Evolutionary conservation across 2,888 invertebrate species (phyloP).

Genomic region (Hetaerina titia): DNA sequence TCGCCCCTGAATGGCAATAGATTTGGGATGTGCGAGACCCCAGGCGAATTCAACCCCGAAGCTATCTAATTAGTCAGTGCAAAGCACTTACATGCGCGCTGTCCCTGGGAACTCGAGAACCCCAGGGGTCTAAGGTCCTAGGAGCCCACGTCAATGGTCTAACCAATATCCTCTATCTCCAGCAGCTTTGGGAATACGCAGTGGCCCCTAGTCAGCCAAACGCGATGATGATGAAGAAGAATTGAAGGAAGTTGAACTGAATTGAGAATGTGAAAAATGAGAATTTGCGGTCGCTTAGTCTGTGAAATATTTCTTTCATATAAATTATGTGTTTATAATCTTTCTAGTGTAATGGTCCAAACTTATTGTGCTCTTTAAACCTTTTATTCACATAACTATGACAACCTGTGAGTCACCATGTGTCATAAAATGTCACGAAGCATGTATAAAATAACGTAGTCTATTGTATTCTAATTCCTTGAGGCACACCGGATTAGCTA

Average conservation of each 20-base stretch:
- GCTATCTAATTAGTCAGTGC: constrained; percentile 16
- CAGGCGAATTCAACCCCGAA: background rate
- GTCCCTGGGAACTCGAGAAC: background rate
- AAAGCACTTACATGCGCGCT: background rate
- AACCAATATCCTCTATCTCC: background rate
- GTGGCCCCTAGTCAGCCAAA: background rate
- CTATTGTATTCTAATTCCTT: too few species aligned
- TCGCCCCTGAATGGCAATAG: background rate
- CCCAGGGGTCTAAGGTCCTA: background rate
- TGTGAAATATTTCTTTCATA: background rate
- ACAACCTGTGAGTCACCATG: too few species aligned
- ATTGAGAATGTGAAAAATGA: too few species aligned
- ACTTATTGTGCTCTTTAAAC: too few species aligned
- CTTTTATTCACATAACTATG: too few species aligned
- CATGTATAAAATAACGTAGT: too few species aligned
- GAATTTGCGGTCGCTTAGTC: background rate
- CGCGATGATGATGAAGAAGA: background rate
- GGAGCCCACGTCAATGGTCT: background rate
- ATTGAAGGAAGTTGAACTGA: too few species aligned
- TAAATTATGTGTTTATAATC: too few species aligned
- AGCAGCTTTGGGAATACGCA: background rate
- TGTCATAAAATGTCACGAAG: too few species aligned
- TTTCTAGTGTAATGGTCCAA: too few species aligned
- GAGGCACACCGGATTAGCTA: too few species aligned
- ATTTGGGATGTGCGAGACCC: background rate